A percentile compares a stretch with the other conserved stretches of the same genome.
phyloP scores from a whole-genome alignment of 2,888 invertebrate species.

The Dolomedes plantarius region DNA sequence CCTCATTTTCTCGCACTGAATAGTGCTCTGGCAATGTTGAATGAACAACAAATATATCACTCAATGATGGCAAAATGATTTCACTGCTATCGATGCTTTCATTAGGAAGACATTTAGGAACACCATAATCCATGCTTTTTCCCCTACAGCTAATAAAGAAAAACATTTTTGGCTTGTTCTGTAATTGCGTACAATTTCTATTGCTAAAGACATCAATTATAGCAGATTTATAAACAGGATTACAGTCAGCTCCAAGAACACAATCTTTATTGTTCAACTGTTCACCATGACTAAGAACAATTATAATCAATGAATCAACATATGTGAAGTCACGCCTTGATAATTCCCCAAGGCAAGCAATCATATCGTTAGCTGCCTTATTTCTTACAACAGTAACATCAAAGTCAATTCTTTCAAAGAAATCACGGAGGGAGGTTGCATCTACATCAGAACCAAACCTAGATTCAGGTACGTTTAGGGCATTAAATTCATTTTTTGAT shows the following conservation, averaged over 20 bases:
- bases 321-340: slow-evolving; percentile 15
- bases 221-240: slow-evolving; percentile 4
- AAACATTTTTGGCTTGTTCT: slow-evolving; percentile 48
- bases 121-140: slow-evolving; percentile 7
- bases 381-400: slow-evolving; percentile 26
- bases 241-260: slow-evolving; percentile 39
- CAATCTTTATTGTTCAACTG: slow-evolving; percentile 9
- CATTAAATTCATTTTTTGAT: too few species aligned
- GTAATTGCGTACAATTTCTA: slow-evolving; percentile 20
- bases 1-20: slow-evolving; percentile 29
- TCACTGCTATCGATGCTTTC: slow-evolving; percentile 21
- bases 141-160: slow-evolving; percentile 57
- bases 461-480: not conserved
- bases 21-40: slow-evolving; percentile 33
- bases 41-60: slow-evolving; percentile 36
- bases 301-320: slow-evolving; percentile 62
- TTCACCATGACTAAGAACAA: slow-evolving; percentile 73
- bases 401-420: slow-evolving; percentile 66
- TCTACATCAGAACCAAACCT: slow-evolving; percentile 70
- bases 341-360: slow-evolving; percentile 22
- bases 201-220: slow-evolving; percentile 39
- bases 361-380: slow-evolving; percentile 34
- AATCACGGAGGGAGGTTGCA: slow-evolving; percentile 20
- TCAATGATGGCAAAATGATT: not conserved
- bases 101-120: not conserved